Percentiles rank a stretch among this genome's conserved stretches.
These are phyloP conservation scores for Recurvirostra avosetta DNA, from an alignment of 2,113 vertebrate genomes.

Conservation along the genomic window DNA sequence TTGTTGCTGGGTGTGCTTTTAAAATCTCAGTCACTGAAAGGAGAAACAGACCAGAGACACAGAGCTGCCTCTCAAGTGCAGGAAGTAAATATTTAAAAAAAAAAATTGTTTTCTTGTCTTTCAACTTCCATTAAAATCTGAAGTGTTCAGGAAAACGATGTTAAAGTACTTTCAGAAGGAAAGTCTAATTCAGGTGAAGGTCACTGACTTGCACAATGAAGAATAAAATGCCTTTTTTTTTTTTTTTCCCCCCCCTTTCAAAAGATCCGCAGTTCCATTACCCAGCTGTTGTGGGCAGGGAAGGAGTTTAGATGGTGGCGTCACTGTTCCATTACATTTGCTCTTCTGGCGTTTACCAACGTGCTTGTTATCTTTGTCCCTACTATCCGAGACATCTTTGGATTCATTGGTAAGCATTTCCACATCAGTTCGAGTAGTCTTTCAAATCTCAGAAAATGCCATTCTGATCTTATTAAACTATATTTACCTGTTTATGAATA, in stretches of 20 bases:
- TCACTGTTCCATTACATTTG: conserved; percentile 83
- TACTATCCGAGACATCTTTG: conserved; percentile 93
- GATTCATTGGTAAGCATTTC: conserved; percentile 87
- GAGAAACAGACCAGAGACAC: neutral
- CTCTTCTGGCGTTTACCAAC: conserved; percentile 82
- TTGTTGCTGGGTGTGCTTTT: neutral
- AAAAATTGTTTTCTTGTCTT: neutral
- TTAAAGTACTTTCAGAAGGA: neutral
- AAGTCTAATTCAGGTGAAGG: neutral
- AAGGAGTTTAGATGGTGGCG: conserved; percentile 92
- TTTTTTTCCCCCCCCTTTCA: neutral
- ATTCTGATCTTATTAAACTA: neutral
- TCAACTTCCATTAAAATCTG: neutral
- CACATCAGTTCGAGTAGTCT: neutral
- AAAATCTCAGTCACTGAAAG: neutral
- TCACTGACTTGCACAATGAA: neutral
- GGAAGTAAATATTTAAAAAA: neutral
- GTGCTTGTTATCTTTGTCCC: conserved; percentile 92
- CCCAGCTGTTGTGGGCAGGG: conserved; percentile 82
- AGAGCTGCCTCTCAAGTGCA: neutral
- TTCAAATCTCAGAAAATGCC: neutral
- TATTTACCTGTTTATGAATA: neutral
- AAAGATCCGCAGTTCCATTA: conserved; percentile 93
- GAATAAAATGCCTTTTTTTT: neutral
- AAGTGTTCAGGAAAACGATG: neutral